These are phyloP conservation scores for Rhinatrema bivittatum DNA, from an alignment of 2,797 vertebrate species.

Conservation along the genomic window DNA sequence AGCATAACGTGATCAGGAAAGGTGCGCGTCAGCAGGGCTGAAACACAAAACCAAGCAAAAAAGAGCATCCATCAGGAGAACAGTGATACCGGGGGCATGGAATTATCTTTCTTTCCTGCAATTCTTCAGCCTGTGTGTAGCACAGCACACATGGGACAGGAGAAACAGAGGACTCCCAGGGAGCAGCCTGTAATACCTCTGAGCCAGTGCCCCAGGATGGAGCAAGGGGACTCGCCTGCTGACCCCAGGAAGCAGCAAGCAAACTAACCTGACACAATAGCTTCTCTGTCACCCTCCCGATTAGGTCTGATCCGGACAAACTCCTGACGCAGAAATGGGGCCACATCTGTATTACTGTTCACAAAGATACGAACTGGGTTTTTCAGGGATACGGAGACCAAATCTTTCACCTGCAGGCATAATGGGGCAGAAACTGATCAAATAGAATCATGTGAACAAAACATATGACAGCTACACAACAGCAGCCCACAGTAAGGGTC, in stretches of 20 bases:
- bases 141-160: too few relatives aligned
- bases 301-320: slow-evolving; percentile 84
- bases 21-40: slow-evolving; percentile 85
- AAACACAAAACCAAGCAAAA: neutral
- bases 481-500: too few relatives aligned
- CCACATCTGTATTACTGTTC: slow-evolving; percentile 95
- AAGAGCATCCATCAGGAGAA: slow-evolving; percentile 3
- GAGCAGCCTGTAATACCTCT: too few relatives aligned
- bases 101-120: too few relatives aligned
- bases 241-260: neutral
- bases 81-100: too few relatives aligned
- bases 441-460: too few relatives aligned
- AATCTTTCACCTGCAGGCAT: slow-evolving; percentile 78
- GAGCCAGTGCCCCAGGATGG: too few relatives aligned
- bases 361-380: slow-evolving; percentile 86
- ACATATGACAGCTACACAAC: too few relatives aligned
- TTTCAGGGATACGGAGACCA: slow-evolving; percentile 87
- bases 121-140: too few relatives aligned
- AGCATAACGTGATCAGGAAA: slow-evolving; percentile 94
- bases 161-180: too few relatives aligned
- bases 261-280: slow-evolving; percentile 78
- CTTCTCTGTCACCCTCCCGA: slow-evolving; percentile 86
- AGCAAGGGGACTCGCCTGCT: too few relatives aligned
- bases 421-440: neutral
- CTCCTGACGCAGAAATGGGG: slow-evolving; percentile 89